phyloP scores from a whole-genome alignment of 2,888 invertebrate species.

The Drosophila parthenogenetica region DNA sequence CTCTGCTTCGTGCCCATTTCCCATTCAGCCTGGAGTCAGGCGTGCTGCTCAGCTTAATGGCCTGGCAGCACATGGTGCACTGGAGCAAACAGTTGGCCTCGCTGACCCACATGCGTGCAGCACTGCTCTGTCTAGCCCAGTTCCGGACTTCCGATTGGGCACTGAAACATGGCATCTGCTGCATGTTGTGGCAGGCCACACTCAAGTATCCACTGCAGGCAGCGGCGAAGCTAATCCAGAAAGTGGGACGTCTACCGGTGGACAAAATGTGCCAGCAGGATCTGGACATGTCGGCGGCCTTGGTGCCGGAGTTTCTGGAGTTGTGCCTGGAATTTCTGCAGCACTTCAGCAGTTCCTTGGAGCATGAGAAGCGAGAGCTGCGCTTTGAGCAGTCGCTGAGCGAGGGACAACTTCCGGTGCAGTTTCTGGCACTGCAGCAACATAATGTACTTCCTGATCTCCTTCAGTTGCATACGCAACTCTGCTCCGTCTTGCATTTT shows the following conservation, averaged over 20 bases:
- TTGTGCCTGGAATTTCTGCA: slow-evolving; percentile 83
- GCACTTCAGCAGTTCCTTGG: slow-evolving; percentile 77
- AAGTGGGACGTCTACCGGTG: slow-evolving; percentile 93
- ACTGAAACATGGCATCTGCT: slow-evolving; percentile 91
- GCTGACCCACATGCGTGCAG: slow-evolving; percentile 89
- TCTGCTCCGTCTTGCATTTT: slow-evolving; percentile 91
- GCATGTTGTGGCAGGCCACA: slow-evolving; percentile 95
- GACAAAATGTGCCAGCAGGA: slow-evolving; percentile 93
- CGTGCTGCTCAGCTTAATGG: slow-evolving; percentile 93
- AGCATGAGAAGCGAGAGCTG: slow-evolving; percentile 81
- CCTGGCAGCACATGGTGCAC: slow-evolving; percentile 95
- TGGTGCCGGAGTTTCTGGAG: slow-evolving; percentile 89
- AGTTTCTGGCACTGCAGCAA: slow-evolving; percentile 90
- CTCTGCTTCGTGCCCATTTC: slow-evolving; percentile 90
- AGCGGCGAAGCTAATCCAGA: slow-evolving; percentile 91
- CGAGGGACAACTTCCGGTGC: slow-evolving; percentile 87
- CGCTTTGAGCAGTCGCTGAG: slow-evolving; percentile 83
- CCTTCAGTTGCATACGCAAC: slow-evolving; percentile 92
- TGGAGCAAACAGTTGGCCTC: slow-evolving; percentile 93
- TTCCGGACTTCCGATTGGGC: slow-evolving; percentile 81
- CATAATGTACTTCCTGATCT: slow-evolving; percentile 91
- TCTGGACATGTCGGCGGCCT: slow-evolving; percentile 89
- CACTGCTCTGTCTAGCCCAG: slow-evolving; percentile 88
- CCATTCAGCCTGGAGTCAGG: slow-evolving; percentile 93
- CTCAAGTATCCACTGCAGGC: slow-evolving; percentile 92